A percentile compares a stretch with the other conserved stretches of the same genome.
These are phyloP conservation scores for Pogoniulus pusillus DNA, from an alignment of 2,797 vertebrate species.

Conservation along the genomic window DNA sequence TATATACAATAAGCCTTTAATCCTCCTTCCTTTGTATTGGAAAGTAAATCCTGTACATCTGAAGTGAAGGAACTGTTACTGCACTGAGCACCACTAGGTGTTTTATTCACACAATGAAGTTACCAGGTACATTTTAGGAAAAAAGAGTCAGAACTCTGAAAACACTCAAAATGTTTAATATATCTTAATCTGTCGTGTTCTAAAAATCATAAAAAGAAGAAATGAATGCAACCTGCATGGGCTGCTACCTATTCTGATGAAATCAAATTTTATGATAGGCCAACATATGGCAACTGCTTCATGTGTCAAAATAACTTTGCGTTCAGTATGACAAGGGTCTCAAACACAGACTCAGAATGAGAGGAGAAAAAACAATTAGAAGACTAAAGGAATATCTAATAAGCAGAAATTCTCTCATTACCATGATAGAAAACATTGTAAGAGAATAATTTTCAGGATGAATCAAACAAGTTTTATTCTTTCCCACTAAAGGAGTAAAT, in stretches of 20 bases:
- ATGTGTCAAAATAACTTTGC: constrained; percentile 12
- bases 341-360: not conserved
- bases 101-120: not conserved
- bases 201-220: not conserved
- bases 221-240: not conserved
- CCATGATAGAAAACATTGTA: not conserved
- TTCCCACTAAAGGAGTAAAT: not conserved
- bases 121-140: not conserved
- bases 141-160: not conserved
- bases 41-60: not conserved
- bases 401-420: not conserved
- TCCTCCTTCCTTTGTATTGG: not conserved
- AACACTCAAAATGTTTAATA: not conserved
- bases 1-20: not conserved
- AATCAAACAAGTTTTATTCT: not conserved
- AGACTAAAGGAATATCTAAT: not conserved
- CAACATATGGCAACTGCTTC: not conserved
- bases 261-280: not conserved
- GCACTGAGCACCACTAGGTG: not conserved
- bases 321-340: not conserved
- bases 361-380: not conserved
- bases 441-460: not conserved
- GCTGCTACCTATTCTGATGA: not conserved
- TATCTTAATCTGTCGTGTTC: not conserved
- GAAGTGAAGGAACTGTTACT: not conserved